Evolutionary conservation across 2,888 invertebrate genomes (phyloP).

Genomic region (Macaria notata): DNA sequence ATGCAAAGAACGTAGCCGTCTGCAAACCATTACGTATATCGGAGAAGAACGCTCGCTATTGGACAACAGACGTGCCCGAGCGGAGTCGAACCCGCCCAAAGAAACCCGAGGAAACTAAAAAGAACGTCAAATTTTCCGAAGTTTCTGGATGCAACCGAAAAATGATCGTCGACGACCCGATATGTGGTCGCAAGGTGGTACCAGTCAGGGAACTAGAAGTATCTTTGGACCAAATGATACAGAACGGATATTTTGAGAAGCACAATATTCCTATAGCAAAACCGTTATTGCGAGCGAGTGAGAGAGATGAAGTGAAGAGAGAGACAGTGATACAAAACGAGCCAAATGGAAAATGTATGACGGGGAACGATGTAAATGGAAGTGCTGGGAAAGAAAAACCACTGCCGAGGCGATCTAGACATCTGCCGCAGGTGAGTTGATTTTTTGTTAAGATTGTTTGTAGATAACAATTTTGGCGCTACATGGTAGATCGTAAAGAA

Average conservation of each 20-base stretch:
- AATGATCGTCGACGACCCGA: constrained; percentile 73
- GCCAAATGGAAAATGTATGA: constrained; percentile 70
- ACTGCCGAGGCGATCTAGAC: constrained; percentile 55
- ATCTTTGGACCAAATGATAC: constrained; percentile 77
- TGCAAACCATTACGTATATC: constrained; percentile 70
- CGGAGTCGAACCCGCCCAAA: constrained; percentile 51
- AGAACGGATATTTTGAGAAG: constrained; percentile 77
- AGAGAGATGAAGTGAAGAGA: constrained; percentile 50
- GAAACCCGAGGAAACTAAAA: constrained; percentile 66
- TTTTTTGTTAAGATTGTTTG: constrained; percentile 1
- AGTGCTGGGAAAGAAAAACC: constrained; percentile 42
- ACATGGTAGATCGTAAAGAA: no score
- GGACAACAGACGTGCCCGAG: constrained; percentile 68
- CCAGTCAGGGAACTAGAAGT: constrained; percentile 76
- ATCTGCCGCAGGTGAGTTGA: constrained; percentile 70
- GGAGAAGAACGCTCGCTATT: constrained; percentile 68
- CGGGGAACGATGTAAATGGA: constrained; percentile 39
- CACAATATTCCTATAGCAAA: constrained; percentile 69
- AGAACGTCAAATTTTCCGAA: constrained; percentile 78
- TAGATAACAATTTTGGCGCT: no score
- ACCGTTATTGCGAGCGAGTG: constrained; percentile 47
- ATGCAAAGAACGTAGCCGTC: constrained; percentile 67
- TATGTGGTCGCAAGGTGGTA: constrained; percentile 68
- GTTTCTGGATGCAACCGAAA: constrained; percentile 74
- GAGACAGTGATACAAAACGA: constrained; percentile 43